Conservation (phyloP, 2,113 vertebrate species). For the Myotis lucifugus region DNA sequence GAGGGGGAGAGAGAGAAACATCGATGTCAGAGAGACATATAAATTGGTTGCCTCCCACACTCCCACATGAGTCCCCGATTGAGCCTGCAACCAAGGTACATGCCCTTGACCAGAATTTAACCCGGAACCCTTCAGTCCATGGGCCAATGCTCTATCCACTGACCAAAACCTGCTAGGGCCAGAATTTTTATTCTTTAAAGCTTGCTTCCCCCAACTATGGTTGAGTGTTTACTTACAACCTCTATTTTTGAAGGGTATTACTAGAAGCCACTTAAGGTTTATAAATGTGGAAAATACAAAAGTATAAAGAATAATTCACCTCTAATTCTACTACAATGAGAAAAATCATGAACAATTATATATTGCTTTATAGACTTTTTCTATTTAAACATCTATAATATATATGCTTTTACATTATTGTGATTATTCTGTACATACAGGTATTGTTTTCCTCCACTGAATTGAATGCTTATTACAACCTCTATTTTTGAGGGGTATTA, state of each 20-base stretch:
- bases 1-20: too few relatives aligned
- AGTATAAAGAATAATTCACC: not conserved
- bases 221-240: not conserved
- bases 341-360: not conserved
- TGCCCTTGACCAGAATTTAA: too few relatives aligned
- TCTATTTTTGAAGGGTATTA: not conserved
- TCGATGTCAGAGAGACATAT: too few relatives aligned
- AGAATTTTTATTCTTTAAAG: not conserved
- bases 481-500: not conserved
- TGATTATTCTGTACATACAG: not conserved
- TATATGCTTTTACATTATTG: not conserved
- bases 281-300: not conserved
- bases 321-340: not conserved
- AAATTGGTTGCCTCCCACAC: too few relatives aligned
- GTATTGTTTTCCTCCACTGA: not conserved
- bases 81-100: too few relatives aligned
- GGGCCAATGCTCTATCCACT: too few relatives aligned
- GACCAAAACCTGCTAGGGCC: too few relatives aligned
- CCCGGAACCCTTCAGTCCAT: too few relatives aligned
- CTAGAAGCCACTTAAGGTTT: not conserved
- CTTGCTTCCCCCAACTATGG: not conserved
- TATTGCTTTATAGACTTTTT: not conserved
- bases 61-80: too few relatives aligned
- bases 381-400: not conserved
- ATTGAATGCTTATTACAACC: not conserved